phyloP scores from a whole-genome alignment of 30 jellyfish, hydroid and myxozoan genomes.

The Cassiopea andromeda region DNA sequence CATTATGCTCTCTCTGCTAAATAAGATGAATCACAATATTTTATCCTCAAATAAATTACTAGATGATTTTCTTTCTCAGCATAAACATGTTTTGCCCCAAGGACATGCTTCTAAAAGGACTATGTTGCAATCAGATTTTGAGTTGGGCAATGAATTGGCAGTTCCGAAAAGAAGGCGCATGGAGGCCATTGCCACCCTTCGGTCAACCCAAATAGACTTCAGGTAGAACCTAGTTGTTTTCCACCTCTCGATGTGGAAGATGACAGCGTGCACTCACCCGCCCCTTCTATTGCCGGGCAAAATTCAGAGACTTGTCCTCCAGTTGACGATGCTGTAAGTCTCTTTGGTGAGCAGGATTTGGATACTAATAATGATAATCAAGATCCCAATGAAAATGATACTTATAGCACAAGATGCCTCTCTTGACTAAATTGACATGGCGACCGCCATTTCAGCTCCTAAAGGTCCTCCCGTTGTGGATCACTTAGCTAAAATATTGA shows the following conservation, averaged over 20 bases:
- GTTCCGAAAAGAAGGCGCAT: background rate
- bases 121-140: background rate
- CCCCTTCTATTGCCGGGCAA: constrained; percentile 30
- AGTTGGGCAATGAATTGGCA: background rate
- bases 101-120: constrained; percentile 5
- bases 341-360: constrained; percentile 44
- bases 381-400: background rate
- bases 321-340: constrained; percentile 38
- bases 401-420: background rate
- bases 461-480: constrained; percentile 32
- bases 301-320: constrained; percentile 43
- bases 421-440: constrained; percentile 9
- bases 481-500: constrained; percentile 18
- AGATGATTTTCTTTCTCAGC: constrained; percentile 6
- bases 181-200: background rate
- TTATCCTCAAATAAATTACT: constrained; percentile 23
- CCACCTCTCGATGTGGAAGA: background rate
- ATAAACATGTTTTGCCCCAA: background rate
- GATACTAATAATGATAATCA: constrained; percentile 9
- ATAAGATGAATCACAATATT: constrained; percentile 5
- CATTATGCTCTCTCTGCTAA: constrained; percentile 1
- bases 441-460: constrained; percentile 3
- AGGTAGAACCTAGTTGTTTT: background rate
- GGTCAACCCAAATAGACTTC: constrained; percentile 16
- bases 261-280: constrained; percentile 24